Evolutionary conservation across 2,888 invertebrate species (phyloP).

Genomic region (Lasioglossum marginatum): DNA sequence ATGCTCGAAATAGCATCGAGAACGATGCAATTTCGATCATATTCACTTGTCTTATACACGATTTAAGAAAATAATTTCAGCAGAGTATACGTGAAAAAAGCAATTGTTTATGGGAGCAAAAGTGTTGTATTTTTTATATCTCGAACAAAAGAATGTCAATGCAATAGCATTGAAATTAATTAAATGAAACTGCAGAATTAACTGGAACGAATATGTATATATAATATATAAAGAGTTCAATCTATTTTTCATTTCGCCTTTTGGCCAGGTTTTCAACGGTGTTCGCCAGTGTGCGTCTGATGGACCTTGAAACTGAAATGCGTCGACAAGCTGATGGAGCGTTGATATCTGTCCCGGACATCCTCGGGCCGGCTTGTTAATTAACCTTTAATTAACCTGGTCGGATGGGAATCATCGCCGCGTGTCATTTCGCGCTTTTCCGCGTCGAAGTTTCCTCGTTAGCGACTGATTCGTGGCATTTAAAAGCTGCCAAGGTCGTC

Average conservation of each 20-base stretch:
- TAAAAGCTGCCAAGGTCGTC: conserved; percentile 30
- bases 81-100: too few relatives aligned
- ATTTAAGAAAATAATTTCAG: too few relatives aligned
- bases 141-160: not conserved
- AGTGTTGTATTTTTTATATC: not conserved
- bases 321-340: not conserved
- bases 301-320: conserved; percentile 18
- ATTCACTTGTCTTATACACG: not conserved
- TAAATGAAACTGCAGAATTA: not conserved
- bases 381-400: conserved; percentile 45
- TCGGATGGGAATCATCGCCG: not conserved
- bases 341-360: not conserved
- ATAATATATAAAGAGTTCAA: not conserved
- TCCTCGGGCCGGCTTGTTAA: conserved; percentile 10
- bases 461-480: conserved; percentile 19
- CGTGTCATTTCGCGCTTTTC: conserved; percentile 30
- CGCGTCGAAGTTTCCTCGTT: conserved; percentile 42
- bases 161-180: not conserved
- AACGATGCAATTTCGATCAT: not conserved
- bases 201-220: not conserved
- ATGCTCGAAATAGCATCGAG: too few relatives aligned
- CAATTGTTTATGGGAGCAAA: not conserved
- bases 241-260: not conserved
- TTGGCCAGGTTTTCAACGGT: not conserved
- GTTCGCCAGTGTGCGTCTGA: not conserved